phyloP scores from a whole-genome alignment of 1,140 invertebrate species.

The Dinothrombium tinctorium region DNA sequence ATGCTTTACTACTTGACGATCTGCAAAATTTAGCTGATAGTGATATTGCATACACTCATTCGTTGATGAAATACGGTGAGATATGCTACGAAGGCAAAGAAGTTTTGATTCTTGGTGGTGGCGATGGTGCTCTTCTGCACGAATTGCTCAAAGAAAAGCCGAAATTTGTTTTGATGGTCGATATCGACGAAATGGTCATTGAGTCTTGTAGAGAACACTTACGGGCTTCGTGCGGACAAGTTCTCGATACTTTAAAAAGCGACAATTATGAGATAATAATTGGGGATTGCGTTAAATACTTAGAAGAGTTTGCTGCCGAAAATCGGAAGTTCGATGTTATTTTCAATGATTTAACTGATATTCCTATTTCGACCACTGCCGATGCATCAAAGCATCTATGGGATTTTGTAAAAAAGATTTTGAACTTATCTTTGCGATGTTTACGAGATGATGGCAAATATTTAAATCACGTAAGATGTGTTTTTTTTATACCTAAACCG shows the following conservation, averaged over 20 bases:
- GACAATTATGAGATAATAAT: constrained; percentile 69
- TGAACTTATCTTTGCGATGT: constrained; percentile 51
- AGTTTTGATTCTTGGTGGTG: constrained; percentile 77
- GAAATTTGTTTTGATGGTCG: constrained; percentile 67
- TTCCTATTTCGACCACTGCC: constrained; percentile 35
- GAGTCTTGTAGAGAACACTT: constrained; percentile 57
- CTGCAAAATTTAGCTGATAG: constrained; percentile 76
- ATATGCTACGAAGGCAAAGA: constrained; percentile 63
- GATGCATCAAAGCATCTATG: constrained; percentile 28
- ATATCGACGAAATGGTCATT: constrained; percentile 75
- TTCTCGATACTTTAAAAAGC: constrained; percentile 48
- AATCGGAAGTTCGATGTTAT: constrained; percentile 69
- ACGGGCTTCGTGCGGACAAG: constrained; percentile 56
- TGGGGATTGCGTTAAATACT: constrained; percentile 57
- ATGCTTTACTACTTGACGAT: constrained; percentile 65
- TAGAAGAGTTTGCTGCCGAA: constrained; percentile 49
- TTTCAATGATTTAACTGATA: constrained; percentile 76
- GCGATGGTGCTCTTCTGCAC: constrained; percentile 69
- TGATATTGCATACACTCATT: constrained; percentile 73
- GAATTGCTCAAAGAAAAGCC: constrained; percentile 73
- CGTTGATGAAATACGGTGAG: constrained; percentile 59
- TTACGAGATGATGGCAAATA: constrained; percentile 55
- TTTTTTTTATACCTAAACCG: constrained; percentile 7
- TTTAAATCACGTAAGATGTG: constrained; percentile 52
- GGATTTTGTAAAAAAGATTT: constrained; percentile 58